Evolutionary conservation across 2,797 vertebrate genomes (phyloP).

Genomic region (Sternotherus odoratus): DNA sequence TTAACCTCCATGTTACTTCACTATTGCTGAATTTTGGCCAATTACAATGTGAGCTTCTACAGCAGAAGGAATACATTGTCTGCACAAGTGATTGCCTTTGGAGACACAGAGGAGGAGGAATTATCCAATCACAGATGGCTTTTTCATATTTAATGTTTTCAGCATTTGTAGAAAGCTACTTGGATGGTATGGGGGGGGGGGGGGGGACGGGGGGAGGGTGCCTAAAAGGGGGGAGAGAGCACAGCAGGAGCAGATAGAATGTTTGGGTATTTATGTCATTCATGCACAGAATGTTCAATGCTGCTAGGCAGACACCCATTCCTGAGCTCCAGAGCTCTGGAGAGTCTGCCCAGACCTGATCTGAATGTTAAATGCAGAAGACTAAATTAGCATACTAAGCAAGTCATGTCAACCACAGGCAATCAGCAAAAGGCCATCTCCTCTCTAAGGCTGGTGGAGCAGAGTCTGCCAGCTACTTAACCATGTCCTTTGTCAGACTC

Average conservation of each 20-base stretch:
- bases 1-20: conserved; percentile 53
- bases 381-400: conserved; percentile 82
- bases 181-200: conserved; percentile 24
- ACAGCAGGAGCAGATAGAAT: conserved; percentile 8
- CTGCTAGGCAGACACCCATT: conserved; percentile 69
- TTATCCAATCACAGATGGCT: conserved; percentile 47
- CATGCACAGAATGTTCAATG: conserved; percentile 34
- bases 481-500: conserved; percentile 70
- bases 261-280: conserved; percentile 40
- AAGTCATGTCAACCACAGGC: conserved; percentile 73
- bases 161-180: conserved; percentile 31
- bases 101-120: conserved; percentile 61
- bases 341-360: conserved; percentile 76
- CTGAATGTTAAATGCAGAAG: conserved; percentile 72
- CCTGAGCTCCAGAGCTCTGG: conserved; percentile 57
- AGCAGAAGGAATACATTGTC: conserved; percentile 64
- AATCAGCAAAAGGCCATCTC: conserved; percentile 74
- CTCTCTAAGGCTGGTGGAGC: conserved; percentile 39
- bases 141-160: background rate
- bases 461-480: conserved; percentile 57
- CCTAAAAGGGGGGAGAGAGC: background rate
- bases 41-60: conserved; percentile 55
- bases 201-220: background rate
- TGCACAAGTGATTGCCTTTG: conserved; percentile 50
- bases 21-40: conserved; percentile 62